These are phyloP conservation scores for Leucozona laternaria DNA, from an alignment of 2,888 invertebrate species.

Conservation along the genomic window DNA sequence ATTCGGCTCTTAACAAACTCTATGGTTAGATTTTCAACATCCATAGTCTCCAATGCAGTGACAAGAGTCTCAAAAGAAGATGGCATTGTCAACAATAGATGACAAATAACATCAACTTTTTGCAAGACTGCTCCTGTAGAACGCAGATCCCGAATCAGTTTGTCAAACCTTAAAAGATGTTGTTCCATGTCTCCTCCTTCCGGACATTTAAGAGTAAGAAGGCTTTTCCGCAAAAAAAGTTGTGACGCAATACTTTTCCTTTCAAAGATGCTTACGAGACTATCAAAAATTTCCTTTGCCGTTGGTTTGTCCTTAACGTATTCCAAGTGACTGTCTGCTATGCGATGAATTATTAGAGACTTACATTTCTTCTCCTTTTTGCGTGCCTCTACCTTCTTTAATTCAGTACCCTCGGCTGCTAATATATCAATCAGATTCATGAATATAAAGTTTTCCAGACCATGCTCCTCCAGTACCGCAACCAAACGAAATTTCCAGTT, in stretches of 20 bases:
- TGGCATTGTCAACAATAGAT: neutral
- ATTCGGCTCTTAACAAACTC: neutral
- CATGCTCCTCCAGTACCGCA: too few relatives aligned
- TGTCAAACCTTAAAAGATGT: constrained; percentile 1
- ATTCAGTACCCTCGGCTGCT: neutral
- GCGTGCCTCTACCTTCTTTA: neutral
- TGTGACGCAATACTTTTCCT: constrained; percentile 7
- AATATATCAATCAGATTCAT: too few relatives aligned
- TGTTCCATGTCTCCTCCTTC: constrained; percentile 4
- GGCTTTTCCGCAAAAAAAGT: neutral
- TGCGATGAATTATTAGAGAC: neutral
- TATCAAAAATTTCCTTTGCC: neutral
- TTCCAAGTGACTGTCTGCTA: neutral
- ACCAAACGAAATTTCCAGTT: too few relatives aligned
- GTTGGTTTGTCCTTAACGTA: neutral
- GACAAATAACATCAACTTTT: constrained; percentile 5
- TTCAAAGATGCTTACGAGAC: neutral
- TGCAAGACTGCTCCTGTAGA: neutral
- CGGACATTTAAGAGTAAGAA: neutral
- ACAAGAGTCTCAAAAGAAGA: neutral
- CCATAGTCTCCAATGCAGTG: neutral
- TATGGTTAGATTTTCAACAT: neutral
- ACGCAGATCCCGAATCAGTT: neutral
- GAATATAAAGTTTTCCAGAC: too few relatives aligned
- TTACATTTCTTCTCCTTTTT: neutral